A percentile compares a stretch with the other conserved stretches of the same genome.
These are phyloP conservation scores for Helicoverpa zea DNA, from an alignment of 1,140 invertebrate species.

Conservation along the genomic window DNA sequence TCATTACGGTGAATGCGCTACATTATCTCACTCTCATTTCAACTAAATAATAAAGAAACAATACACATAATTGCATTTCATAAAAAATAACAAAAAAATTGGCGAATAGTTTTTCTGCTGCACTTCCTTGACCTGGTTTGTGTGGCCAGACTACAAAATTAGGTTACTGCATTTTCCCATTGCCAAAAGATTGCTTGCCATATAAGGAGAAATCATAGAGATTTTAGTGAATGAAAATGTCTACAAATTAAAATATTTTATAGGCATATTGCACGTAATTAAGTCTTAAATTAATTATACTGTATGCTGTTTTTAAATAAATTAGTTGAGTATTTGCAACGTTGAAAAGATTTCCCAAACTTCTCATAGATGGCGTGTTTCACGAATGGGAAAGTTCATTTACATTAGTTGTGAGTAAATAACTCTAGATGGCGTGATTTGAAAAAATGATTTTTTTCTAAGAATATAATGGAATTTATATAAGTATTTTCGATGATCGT, in stretches of 20 bases:
- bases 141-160: slow-evolving; percentile 64
- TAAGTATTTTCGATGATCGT: too few species aligned
- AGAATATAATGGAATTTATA: too few species aligned
- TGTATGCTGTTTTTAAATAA: not conserved
- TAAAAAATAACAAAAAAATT: slow-evolving; percentile 77
- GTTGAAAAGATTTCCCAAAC: not conserved
- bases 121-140: slow-evolving; percentile 79
- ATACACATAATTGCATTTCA: slow-evolving; percentile 74
- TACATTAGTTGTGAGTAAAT: not conserved
- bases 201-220: not conserved
- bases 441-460: too few species aligned
- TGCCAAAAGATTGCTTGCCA: slow-evolving; percentile 17
- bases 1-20: slow-evolving; percentile 56
- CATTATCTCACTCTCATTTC: slow-evolving; percentile 73
- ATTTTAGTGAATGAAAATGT: not conserved
- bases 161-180: slow-evolving; percentile 38
- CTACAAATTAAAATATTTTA: too few species aligned
- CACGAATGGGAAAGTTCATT: not conserved
- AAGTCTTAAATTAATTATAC: not conserved
- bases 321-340: not conserved
- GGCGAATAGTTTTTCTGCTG: slow-evolving; percentile 68
- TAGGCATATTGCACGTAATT: not conserved
- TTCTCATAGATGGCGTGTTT: slow-evolving; percentile 11
- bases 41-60: slow-evolving; percentile 50
- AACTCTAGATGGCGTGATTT: slow-evolving; percentile 19